phyloP scores from a whole-genome alignment of 2,113 vertebrate species.

The Ahaetulla prasina region DNA sequence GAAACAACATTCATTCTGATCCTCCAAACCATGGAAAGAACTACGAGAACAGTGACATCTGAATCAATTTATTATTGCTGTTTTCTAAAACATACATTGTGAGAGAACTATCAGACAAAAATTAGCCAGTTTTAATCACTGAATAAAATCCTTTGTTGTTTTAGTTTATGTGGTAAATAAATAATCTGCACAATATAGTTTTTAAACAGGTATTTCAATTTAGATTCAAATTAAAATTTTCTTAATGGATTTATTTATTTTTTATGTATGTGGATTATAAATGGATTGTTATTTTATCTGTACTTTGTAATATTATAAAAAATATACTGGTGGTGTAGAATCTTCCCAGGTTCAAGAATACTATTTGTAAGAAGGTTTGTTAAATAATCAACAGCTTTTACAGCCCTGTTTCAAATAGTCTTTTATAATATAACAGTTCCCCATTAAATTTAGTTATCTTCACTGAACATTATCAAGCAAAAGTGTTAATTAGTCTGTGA shows the following conservation, averaged over 20 bases:
- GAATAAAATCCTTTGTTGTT: constrained; percentile 30
- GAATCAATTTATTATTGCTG: background rate
- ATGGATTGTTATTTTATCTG: constrained; percentile 50
- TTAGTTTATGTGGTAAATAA: constrained; percentile 56
- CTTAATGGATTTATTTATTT: constrained; percentile 47
- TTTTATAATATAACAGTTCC: constrained; percentile 12
- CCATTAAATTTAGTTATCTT: constrained; percentile 54
- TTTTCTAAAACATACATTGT: constrained; percentile 20
- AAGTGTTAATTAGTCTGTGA: constrained; percentile 38
- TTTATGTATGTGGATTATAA: constrained; percentile 41
- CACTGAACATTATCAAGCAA: constrained; percentile 58
- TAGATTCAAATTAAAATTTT: constrained; percentile 44
- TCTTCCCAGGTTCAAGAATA: constrained; percentile 31
- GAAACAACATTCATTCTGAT: background rate
- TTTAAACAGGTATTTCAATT: constrained; percentile 41
- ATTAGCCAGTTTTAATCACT: background rate
- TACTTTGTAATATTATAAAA: constrained; percentile 44
- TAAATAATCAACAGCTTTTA: constrained; percentile 55
- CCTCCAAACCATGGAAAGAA: background rate
- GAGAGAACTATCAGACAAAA: background rate
- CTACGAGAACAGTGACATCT: background rate
- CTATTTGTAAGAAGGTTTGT: constrained; percentile 47
- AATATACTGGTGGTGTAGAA: constrained; percentile 41
- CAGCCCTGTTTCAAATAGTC: constrained; percentile 44
- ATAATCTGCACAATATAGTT: constrained; percentile 42